Evolutionary conservation across 2,888 invertebrate genomes (phyloP).

Genomic region (Cosmorhoe ocellata): DNA sequence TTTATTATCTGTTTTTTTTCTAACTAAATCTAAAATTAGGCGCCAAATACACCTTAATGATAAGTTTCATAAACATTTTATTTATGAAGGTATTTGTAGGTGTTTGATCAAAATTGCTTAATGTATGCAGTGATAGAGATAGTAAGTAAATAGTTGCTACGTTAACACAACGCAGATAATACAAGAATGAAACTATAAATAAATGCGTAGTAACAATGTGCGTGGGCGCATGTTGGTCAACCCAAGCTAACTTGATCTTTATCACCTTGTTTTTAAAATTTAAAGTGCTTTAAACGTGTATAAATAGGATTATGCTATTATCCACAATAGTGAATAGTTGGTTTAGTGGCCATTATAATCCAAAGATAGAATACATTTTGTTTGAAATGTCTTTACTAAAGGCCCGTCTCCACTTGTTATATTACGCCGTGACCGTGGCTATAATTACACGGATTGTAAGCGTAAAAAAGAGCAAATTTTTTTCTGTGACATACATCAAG

Average conservation of each 20-base stretch:
- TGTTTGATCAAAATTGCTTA: no score
- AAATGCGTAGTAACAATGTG: not conserved
- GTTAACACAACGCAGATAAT: not conserved
- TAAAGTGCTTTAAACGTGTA: constrained; percentile 7
- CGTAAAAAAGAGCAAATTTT: no score
- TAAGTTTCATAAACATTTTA: no score
- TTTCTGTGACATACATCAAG: no score
- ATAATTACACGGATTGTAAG: no score
- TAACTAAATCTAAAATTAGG: no score
- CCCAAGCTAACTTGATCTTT: constrained; percentile 11
- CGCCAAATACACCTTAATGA: no score
- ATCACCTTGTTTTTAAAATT: constrained; percentile 14
- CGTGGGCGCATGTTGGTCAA: constrained; percentile 9
- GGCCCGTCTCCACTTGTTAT: no score
- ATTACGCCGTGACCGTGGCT: no score
- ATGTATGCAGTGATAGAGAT: no score
- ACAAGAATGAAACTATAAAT: constrained; percentile 11
- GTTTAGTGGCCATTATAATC: constrained; percentile 5
- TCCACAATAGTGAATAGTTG: constrained; percentile 16
- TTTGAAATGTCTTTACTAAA: constrained; percentile 13
- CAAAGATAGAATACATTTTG: constrained; percentile 17
- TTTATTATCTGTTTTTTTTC: no score
- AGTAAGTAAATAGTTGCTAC: not conserved
- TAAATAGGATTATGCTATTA: constrained; percentile 9
- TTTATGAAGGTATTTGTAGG: no score